Evolutionary conservation across 2,113 vertebrate species (phyloP).

Genomic region (Mellivora capensis): DNA sequence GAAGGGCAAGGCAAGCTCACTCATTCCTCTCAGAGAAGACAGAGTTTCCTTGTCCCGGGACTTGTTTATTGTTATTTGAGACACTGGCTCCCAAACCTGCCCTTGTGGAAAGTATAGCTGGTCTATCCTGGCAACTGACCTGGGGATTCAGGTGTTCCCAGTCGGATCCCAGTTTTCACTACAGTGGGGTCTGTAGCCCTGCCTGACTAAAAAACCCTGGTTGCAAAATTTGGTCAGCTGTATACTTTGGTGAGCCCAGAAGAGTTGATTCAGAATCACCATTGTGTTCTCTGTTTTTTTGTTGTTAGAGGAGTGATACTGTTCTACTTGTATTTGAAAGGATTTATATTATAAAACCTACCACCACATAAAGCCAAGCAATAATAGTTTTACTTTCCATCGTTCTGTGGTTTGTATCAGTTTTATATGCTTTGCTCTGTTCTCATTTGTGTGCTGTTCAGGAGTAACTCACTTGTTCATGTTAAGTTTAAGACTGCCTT

Average conservation of each 20-base stretch:
- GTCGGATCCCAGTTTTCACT: neutral
- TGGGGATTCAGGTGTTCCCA: neutral
- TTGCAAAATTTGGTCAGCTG: neutral
- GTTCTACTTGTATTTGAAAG: neutral
- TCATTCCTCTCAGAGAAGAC: neutral
- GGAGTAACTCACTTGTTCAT: neutral
- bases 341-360: neutral
- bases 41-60: neutral
- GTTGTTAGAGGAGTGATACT: neutral
- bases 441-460: neutral
- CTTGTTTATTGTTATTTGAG: slow-evolving; percentile 3
- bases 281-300: neutral
- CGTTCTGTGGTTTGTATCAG: neutral
- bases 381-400: neutral
- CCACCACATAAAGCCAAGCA: neutral
- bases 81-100: neutral
- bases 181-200: neutral
- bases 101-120: neutral
- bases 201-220: neutral
- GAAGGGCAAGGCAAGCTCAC: neutral
- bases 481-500: neutral
- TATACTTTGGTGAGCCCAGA: neutral
- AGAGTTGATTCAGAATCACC: neutral
- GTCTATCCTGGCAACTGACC: neutral
- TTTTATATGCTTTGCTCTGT: neutral